These are phyloP conservation scores for Psephotus haematonotus DNA, from an alignment of 2,113 vertebrate species.

Conservation along the genomic window DNA sequence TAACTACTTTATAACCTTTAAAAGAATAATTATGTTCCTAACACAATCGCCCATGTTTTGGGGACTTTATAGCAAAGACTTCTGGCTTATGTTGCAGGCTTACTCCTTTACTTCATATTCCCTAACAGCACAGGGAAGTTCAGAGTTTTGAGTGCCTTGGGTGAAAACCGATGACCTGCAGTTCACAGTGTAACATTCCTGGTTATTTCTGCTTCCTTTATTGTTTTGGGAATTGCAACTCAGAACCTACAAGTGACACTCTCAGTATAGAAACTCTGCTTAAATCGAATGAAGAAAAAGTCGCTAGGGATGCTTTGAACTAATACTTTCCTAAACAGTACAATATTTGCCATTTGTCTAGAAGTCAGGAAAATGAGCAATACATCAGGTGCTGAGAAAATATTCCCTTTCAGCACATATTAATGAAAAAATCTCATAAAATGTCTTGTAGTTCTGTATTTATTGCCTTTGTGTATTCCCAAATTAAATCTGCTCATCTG, in stretches of 20 bases:
- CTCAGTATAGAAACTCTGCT: not conserved
- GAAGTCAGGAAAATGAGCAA: not conserved
- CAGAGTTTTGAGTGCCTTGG: not conserved
- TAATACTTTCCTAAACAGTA: not conserved
- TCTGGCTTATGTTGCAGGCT: not conserved
- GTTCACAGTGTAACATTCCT: not conserved
- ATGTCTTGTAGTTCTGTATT: not conserved
- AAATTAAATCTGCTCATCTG: not conserved
- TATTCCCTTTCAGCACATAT: not conserved
- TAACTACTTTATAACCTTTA: slow-evolving; percentile 74
- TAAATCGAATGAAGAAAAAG: not conserved
- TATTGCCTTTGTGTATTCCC: not conserved
- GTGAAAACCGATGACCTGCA: not conserved
- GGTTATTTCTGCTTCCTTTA: not conserved
- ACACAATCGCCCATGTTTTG: slow-evolving; percentile 40
- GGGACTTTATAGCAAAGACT: not conserved
- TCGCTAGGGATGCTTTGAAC: not conserved
- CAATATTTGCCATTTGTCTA: not conserved
- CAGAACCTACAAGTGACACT: not conserved
- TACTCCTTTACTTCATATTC: not conserved
- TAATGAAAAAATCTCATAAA: not conserved
- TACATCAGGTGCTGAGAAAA: not conserved
- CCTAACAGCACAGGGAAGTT: not conserved
- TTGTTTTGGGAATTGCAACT: not conserved
- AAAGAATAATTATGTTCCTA: slow-evolving; percentile 65